Conservation (phyloP, 2,797 vertebrate species). For the Pygocentrus nattereri region DNA sequence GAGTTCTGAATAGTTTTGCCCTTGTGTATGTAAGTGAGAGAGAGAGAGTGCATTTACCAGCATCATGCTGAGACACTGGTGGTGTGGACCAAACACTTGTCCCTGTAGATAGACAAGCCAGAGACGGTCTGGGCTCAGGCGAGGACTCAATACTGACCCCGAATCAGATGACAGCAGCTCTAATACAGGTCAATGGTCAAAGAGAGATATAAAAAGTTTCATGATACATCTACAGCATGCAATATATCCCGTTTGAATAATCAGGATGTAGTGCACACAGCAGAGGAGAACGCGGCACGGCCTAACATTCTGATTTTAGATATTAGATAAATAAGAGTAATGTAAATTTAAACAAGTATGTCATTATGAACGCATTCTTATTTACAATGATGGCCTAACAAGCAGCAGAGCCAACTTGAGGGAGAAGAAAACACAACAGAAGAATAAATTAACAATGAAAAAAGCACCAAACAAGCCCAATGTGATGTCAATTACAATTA, state of each 20-base stretch:
- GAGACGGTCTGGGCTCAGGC: conserved; percentile 79
- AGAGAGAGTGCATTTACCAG: conserved; percentile 66
- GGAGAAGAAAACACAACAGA: no score
- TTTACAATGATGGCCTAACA: no score
- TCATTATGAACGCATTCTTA: no score
- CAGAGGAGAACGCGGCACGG: no score
- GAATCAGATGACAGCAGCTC: conserved; percentile 76
- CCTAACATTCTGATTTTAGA: no score
- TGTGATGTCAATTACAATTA: no score
- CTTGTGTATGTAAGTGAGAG: background rate
- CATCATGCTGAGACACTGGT: conserved; percentile 80
- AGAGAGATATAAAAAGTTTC: background rate
- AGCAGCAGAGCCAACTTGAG: no score
- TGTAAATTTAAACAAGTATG: no score
- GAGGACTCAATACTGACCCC: conserved; percentile 76
- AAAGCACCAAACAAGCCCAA: no score
- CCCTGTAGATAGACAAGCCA: conserved; percentile 80
- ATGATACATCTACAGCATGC: background rate
- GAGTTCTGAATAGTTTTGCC: background rate
- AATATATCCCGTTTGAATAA: no score
- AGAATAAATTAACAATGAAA: no score
- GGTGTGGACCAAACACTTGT: conserved; percentile 82
- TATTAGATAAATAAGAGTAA: no score
- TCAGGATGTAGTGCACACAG: background rate
- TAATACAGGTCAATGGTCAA: conserved; percentile 54